These are phyloP conservation scores for Dallia pectoralis DNA, from an alignment of 2,797 vertebrate genomes.

Conservation along the genomic window DNA sequence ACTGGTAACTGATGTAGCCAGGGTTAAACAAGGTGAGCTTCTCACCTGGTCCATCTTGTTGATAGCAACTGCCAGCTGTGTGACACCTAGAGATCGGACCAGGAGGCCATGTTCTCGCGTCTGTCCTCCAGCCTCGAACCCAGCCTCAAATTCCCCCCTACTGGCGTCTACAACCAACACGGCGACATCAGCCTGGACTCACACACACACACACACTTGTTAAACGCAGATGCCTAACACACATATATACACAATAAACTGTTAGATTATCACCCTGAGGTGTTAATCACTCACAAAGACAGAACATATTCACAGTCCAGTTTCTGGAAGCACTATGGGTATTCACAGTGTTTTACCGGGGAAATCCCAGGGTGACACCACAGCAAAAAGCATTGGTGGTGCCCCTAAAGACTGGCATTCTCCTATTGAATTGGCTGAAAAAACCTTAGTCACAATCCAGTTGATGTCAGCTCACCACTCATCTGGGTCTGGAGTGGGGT, in stretches of 20 bases:
- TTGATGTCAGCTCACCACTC: constrained; percentile 42
- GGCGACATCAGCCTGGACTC: constrained; percentile 90
- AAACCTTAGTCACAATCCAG: constrained; percentile 35
- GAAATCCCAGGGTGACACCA: too few relatives aligned
- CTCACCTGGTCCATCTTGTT: constrained; percentile 99
- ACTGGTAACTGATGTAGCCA: constrained; percentile 1
- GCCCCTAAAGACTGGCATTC: too few relatives aligned
- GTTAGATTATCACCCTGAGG: too few relatives aligned
- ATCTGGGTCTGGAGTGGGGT: too few relatives aligned
- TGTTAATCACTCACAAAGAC: too few relatives aligned
- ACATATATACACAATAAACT: not conserved
- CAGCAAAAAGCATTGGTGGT: too few relatives aligned
- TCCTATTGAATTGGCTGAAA: too few relatives aligned
- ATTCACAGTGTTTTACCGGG: too few relatives aligned
- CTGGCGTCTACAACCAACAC: constrained; percentile 95
- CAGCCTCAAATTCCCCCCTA: constrained; percentile 96
- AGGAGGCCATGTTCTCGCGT: constrained; percentile 94
- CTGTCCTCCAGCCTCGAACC: constrained; percentile 96
- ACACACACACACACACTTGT: constrained; percentile 14
- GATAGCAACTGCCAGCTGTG: constrained; percentile 93
- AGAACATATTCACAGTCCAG: too few relatives aligned
- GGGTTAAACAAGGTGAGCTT: constrained; percentile 30
- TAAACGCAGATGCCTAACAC: not conserved
- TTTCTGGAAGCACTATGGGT: too few relatives aligned
- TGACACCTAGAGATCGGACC: constrained; percentile 96